Conservation (phyloP, 1,140 invertebrate species). For the Panulirus ornatus region DNA sequence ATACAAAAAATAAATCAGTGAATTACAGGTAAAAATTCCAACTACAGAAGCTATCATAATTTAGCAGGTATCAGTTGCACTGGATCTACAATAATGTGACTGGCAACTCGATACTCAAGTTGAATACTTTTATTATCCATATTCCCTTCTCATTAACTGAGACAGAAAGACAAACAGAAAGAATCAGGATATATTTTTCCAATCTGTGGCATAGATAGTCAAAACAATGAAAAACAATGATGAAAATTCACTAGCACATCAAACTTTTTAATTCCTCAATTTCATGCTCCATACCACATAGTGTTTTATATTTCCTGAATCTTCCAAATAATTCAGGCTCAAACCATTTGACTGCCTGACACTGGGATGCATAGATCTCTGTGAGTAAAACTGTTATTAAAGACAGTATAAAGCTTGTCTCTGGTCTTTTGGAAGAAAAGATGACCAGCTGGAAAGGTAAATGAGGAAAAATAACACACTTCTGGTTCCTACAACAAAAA, state of each 20-base stretch:
- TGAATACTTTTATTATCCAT: not conserved
- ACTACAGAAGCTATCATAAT: not conserved
- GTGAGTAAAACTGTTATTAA: conserved; percentile 18
- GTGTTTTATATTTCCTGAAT: not conserved
- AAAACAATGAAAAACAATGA: not conserved
- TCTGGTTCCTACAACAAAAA: conserved; percentile 63
- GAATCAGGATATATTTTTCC: not conserved
- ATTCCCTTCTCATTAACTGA: not conserved
- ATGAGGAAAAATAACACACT: conserved; percentile 32
- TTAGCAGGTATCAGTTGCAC: not conserved
- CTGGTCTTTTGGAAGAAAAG: conserved; percentile 17
- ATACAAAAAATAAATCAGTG: not conserved
- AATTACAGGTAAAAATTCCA: not conserved
- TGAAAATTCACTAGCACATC: not conserved
- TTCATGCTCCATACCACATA: conserved; percentile 4
- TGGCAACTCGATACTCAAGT: not conserved
- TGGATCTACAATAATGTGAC: not conserved
- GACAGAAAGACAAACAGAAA: not conserved
- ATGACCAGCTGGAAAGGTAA: not conserved
- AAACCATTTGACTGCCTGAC: not conserved
- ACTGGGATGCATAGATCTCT: conserved; percentile 39
- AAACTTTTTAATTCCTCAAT: not conserved
- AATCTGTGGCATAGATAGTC: not conserved
- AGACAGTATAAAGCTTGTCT: conserved; percentile 16
- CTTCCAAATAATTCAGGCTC: not conserved